These are phyloP conservation scores for Mastomys coucha DNA, from an alignment of 2,113 vertebrate genomes.

Conservation along the genomic window DNA sequence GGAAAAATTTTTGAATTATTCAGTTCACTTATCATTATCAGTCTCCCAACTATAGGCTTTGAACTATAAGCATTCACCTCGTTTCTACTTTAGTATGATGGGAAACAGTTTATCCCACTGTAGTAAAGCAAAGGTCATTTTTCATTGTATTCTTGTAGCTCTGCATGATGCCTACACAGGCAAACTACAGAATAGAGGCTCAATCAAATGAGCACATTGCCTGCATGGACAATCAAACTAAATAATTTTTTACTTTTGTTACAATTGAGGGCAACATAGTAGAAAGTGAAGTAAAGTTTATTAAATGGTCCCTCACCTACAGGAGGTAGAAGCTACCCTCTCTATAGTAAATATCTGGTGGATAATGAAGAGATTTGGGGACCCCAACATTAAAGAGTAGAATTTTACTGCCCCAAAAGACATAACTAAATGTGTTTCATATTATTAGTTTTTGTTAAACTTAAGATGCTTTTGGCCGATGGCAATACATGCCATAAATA, in stretches of 20 bases:
- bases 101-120: constrained; percentile 28
- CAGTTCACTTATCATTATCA: constrained; percentile 59
- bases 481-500: background rate
- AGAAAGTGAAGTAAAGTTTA: constrained; percentile 25
- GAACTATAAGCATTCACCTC: constrained; percentile 1
- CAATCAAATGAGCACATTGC: background rate
- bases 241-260: constrained; percentile 35
- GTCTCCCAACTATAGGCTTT: constrained; percentile 45
- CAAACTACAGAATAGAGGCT: background rate
- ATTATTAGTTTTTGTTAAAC: background rate
- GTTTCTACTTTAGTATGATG: constrained; percentile 22
- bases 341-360: background rate
- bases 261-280: background rate
- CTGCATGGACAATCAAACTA: background rate
- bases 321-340: background rate
- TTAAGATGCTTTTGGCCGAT: constrained; percentile 14
- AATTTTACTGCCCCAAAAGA: background rate
- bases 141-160: background rate
- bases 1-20: background rate
- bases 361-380: background rate
- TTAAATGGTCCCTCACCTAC: background rate
- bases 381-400: constrained; percentile 12
- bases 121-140: constrained; percentile 15
- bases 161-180: background rate
- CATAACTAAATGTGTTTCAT: constrained; percentile 7